Evolutionary conservation across 2,888 invertebrate species (phyloP), one percentile per base, ranked within the genome.

Genomic region (Arenicola marina): DNA sequence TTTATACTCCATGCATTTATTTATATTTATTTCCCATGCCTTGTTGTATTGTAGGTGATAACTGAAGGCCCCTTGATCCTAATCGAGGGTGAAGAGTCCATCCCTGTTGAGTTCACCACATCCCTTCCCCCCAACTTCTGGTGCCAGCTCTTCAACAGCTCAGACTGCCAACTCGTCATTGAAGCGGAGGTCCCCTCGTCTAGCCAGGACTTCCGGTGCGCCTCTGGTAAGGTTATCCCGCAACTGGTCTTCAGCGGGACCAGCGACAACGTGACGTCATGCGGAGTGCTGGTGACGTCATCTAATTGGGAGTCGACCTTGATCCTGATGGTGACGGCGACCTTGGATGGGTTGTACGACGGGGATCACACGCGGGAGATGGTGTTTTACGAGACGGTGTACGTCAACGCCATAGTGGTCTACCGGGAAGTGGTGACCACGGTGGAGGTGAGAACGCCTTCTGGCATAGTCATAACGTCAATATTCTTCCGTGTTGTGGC

Each of bases 201-300:
- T 29, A 32, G 2, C 4, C n/a, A 29, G 57, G 57, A 57, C 24
- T 26, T 46, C 45, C 44, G 7, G n/a, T 57, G 57, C 29, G 18
- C 31, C 1, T 11, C 11, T 21, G 45, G 45, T 15, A 32, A 44
- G 4, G 29, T n/a, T 28, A 31, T 62, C 24, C 53, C 51, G 4
- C 62, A 62, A 32, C 58, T 46, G 11, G 38, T 62, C 43, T 29
- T 62, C 1, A 58, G 57, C 7, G 51, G 32, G 29, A n/a, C 7
- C 4, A 31, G 31, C 4, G 56, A 26, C 7, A 26, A 29, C 24
- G 45, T 29, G 45, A 24, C 54, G 24, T 46, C 32, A n/a, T 61
- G 56, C 48, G 61, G 61, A 3, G 56, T 61, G 33, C 15, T 26
- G 24, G 45, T 61, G 44, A 45, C 61, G 3, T 7, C 26, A 7